Evolutionary conservation across 2,797 vertebrate genomes (phyloP).

Genomic region (Halcyon chelicuti): DNA sequence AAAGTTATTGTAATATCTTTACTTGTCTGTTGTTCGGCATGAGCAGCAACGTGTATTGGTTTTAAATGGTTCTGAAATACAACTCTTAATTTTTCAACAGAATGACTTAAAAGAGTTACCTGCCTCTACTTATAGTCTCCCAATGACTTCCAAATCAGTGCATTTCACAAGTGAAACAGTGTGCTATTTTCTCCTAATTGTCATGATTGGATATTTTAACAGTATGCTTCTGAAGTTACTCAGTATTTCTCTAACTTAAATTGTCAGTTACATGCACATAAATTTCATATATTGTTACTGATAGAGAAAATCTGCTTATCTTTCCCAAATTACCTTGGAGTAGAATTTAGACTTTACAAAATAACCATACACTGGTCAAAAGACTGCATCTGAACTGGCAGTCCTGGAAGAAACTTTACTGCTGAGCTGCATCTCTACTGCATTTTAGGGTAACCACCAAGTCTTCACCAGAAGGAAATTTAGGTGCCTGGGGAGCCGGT

Average conservation of each 20-base stretch:
- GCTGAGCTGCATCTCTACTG: background rate
- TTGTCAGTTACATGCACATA: background rate
- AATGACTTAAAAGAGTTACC: background rate
- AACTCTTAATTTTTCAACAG: background rate
- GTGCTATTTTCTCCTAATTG: background rate
- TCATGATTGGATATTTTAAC: background rate
- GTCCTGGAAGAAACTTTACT: background rate
- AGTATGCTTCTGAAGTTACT: background rate
- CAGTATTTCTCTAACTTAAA: background rate
- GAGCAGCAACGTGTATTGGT: background rate
- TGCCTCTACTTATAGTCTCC: background rate
- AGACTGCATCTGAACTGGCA: accelerated
- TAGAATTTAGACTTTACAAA: background rate
- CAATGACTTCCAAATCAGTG: background rate
- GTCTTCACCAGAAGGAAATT: background rate
- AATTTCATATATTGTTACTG: background rate
- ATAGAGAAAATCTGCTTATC: background rate
- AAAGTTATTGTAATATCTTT: background rate
- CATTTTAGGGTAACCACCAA: background rate
- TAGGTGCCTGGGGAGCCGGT: background rate
- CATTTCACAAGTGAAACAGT: background rate
- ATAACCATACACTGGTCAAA: background rate
- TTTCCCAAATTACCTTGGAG: background rate
- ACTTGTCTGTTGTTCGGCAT: background rate
- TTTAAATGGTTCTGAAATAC: background rate